Evolutionary conservation across 2,888 invertebrate species (phyloP).

Genomic region (Stenoptilia bipunctidactyla): DNA sequence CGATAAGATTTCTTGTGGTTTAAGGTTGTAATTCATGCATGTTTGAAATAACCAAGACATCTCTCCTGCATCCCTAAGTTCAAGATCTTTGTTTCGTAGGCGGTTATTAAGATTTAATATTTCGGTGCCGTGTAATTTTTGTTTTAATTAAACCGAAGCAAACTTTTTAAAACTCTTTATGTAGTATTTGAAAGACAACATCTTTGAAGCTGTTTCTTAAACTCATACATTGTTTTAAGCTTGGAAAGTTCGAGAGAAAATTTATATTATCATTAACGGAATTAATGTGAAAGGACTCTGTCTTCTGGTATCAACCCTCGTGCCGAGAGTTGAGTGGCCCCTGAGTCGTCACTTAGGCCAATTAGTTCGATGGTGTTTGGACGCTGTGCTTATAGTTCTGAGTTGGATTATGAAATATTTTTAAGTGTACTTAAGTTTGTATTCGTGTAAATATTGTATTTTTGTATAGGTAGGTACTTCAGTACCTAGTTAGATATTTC

Average conservation of each 20-base stretch:
- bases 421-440: too few species aligned
- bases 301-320: constrained; percentile 7
- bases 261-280: constrained; percentile 20
- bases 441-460: too few species aligned
- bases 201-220: background rate
- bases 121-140: constrained; percentile 13
- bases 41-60: too few species aligned
- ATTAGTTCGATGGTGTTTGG: too few species aligned
- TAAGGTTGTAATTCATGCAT: too few species aligned
- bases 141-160: constrained; percentile 21
- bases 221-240: background rate
- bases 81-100: constrained; percentile 20
- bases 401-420: too few species aligned
- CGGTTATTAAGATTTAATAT: constrained; percentile 25
- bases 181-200: background rate
- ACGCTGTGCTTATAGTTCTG: background rate
- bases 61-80: too few species aligned
- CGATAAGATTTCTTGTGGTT: too few species aligned
- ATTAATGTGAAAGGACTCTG: constrained; percentile 20
- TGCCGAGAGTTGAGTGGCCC: background rate
- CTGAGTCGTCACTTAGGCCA: background rate
- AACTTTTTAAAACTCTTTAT: too few species aligned
- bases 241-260: constrained; percentile 1
- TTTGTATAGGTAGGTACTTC: too few species aligned
- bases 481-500: too few species aligned